Base-by-base conservation (phyloP, 2,888 invertebrate genomes). In the Chydorus sphaericus region DNA sequence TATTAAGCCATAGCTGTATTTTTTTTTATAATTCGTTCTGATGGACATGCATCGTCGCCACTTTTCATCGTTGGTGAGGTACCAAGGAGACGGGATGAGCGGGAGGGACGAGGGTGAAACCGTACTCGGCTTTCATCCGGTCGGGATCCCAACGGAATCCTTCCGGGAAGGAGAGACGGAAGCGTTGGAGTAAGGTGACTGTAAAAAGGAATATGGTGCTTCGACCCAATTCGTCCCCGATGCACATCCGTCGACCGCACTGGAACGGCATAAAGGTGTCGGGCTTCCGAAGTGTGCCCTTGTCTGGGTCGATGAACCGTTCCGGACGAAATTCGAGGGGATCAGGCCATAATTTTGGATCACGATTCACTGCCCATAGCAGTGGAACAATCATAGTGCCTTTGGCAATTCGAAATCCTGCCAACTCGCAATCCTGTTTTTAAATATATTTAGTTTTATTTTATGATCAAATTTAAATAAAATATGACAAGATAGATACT, bases 231-330 rank as follows among this genome's bases (percentile, higher is more conserved):
- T 89, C 88, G 59, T 89, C 88, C 0, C 90, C 90, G 1, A 87
- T 77, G 66, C 90, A 90, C 77, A 85, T 82, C 31, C 89, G 77
- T 67, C 87, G 86, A 20, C 89, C 90, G 60, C 78, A 78, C 71
- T 89, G 89, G 66, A 87, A 90, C 0, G 89, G 88, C 63, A 89
- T 78, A 64, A 88, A 87, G 56, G 80, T 75, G 48, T 79, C 78
- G 0, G 80, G 80, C 58, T 78, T 82, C 4, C 70, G 64, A 59
- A 83, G 74, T 54, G 71, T 73, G 0, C 82, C 84, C 23, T 36
- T 33, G 37, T 80, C 76, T 0, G 74, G 70, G 48, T 75, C 71
- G 4, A 89, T 66, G 65, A 89, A 89, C 53, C 88, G 73, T 18
- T 74, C 71, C 0, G 87, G 87, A 44, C 75, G 74, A 65, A 80